Evolutionary conservation across 2,113 vertebrate species (phyloP).

Genomic region (Cinclus mexicanus): DNA sequence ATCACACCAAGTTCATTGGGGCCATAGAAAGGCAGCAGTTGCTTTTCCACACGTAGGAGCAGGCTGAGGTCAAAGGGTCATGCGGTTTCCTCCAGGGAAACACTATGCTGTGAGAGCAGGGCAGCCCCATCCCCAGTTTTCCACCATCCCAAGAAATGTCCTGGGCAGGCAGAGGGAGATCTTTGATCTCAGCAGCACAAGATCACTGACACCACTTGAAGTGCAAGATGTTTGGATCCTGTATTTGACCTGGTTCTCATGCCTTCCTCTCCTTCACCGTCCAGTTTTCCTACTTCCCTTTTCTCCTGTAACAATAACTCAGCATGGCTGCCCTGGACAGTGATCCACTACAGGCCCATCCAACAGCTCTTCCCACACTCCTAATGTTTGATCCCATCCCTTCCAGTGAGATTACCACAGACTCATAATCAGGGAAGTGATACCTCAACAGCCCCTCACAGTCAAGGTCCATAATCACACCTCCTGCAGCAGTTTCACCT

Average conservation of each 20-base stretch:
- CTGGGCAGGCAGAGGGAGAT: neutral
- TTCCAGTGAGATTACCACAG: neutral
- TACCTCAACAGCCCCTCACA: neutral
- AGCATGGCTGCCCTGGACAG: neutral
- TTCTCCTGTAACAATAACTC: no score
- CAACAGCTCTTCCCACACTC: neutral
- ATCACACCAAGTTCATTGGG: neutral
- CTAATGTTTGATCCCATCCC: neutral
- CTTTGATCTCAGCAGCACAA: neutral
- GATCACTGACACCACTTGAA: neutral
- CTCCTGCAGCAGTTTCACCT: neutral
- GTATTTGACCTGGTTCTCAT: neutral
- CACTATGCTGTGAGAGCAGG: neutral
- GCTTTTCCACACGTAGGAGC: fast-evolving
- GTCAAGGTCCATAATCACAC: neutral
- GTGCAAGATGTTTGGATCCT: neutral
- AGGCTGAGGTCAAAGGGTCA: neutral
- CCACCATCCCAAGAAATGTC: neutral
- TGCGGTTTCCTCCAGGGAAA: neutral
- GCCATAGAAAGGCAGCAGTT: neutral
- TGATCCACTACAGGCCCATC: neutral
- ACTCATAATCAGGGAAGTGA: neutral
- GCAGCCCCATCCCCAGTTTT: neutral
- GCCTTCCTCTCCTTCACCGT: neutral
- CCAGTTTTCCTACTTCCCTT: neutral